Evolutionary conservation across 2,888 invertebrate genomes (phyloP).

Genomic region (Parthenolecanium corni): DNA sequence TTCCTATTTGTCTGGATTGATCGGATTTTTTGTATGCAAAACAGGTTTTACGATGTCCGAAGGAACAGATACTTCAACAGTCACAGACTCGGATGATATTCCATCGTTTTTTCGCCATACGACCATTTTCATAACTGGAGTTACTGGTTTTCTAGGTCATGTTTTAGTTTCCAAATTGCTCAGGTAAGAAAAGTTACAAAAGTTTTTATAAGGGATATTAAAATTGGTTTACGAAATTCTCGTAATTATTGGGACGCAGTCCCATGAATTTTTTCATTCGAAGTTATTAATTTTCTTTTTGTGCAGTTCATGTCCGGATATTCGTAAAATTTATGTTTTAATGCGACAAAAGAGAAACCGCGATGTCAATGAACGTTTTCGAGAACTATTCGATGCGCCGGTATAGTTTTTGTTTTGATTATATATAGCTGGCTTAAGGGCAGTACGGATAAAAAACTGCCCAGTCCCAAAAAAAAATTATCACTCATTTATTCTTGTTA

Average conservation of each 20-base stretch:
- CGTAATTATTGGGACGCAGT: no score
- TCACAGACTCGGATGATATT: neutral
- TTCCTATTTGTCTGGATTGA: no score
- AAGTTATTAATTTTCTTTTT: neutral
- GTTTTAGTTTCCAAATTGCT: conserved; percentile 20
- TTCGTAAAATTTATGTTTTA: conserved; percentile 30
- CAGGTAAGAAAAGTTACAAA: neutral
- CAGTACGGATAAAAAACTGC: no score
- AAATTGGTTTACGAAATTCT: no score
- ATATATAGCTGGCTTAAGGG: no score
- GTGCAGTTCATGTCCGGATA: conserved; percentile 31
- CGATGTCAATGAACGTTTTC: neutral
- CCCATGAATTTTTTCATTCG: no score
- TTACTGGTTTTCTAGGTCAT: conserved; percentile 26
- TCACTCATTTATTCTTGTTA: no score
- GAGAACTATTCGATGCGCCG: neutral
- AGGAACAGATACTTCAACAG: neutral
- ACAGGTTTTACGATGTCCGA: neutral
- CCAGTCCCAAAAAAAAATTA: no score
- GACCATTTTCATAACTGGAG: conserved; percentile 23
- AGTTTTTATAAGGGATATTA: no score
- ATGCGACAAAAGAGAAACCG: conserved; percentile 31
- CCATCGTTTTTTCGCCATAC: neutral
- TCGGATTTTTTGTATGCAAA: no score
- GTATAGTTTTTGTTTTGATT: neutral